A percentile compares a stretch with the other conserved stretches of the same genome.
These are phyloP conservation scores for Netelia melanura DNA, from an alignment of 2,888 invertebrate genomes.

Conservation along the genomic window DNA sequence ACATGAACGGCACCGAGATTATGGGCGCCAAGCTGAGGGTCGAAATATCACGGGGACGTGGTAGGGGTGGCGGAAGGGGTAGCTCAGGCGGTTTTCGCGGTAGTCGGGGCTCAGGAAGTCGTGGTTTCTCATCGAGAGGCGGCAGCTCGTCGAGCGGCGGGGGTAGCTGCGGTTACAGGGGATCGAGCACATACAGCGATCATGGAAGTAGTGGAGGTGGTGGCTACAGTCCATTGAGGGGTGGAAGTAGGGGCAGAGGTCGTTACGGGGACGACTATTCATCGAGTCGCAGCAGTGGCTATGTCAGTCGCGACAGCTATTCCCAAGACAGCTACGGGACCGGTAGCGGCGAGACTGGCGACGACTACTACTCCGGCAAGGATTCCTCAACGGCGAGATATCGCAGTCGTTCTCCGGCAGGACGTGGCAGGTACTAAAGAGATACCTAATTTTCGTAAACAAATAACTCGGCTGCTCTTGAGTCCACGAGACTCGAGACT, in stretches of 20 bases:
- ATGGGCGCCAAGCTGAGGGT: slow-evolving; percentile 95
- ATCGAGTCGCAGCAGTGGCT: slow-evolving; percentile 78
- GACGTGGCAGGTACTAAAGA: slow-evolving; percentile 86
- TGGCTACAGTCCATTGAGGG: slow-evolving; percentile 85
- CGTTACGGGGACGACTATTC: slow-evolving; percentile 83
- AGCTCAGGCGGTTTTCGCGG: slow-evolving; percentile 88
- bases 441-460: slow-evolving; percentile 76
- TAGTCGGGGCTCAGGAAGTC: slow-evolving; percentile 86
- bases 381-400: slow-evolving; percentile 85
- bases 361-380: slow-evolving; percentile 82
- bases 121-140: slow-evolving; percentile 84
- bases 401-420: slow-evolving; percentile 86
- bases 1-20: slow-evolving; percentile 94
- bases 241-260: slow-evolving; percentile 80
- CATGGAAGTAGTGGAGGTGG: slow-evolving; percentile 86
- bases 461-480: slow-evolving; percentile 30
- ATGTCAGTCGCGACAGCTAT: slow-evolving; percentile 82
- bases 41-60: slow-evolving; percentile 93
- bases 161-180: slow-evolving; percentile 85
- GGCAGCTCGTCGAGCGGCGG: slow-evolving; percentile 78
- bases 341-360: slow-evolving; percentile 78
- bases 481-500: slow-evolving; percentile 5
- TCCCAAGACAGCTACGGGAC: slow-evolving; percentile 80
- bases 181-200: slow-evolving; percentile 85
- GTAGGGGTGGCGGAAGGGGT: slow-evolving; percentile 89